These are phyloP conservation scores for Morelia viridis DNA, from an alignment of 2,797 vertebrate species.

Conservation along the genomic window DNA sequence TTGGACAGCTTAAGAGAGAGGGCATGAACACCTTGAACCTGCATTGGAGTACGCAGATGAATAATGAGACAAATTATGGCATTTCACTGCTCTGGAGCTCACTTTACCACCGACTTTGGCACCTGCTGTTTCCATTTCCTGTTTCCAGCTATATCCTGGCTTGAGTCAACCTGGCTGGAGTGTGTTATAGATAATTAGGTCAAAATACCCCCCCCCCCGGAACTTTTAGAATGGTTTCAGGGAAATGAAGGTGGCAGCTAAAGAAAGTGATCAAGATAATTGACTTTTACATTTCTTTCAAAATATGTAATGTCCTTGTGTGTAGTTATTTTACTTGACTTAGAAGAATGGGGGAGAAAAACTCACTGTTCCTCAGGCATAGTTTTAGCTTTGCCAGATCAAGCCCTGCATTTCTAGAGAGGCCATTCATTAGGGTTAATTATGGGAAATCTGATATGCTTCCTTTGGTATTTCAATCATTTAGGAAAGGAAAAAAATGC, in stretches of 20 bases:
- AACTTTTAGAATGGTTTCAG: slow-evolving; percentile 13
- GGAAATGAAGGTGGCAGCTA: background rate
- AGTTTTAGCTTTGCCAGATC: background rate
- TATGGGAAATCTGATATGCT: background rate
- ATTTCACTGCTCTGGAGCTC: background rate
- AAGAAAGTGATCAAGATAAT: slow-evolving; percentile 1
- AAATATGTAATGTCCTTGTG: background rate
- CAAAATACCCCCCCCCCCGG: background rate
- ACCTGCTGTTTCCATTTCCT: slow-evolving; percentile 29
- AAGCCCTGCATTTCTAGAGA: background rate
- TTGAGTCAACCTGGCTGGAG: background rate
- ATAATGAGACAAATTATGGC: slow-evolving; percentile 29
- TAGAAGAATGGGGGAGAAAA: fast-evolving
- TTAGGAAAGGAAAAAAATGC: background rate
- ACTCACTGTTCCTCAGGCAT: background rate
- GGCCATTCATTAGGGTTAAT: background rate
- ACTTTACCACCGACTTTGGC: slow-evolving; percentile 21
- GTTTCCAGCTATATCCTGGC: slow-evolving; percentile 3
- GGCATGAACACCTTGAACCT: slow-evolving; percentile 8
- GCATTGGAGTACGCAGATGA: slow-evolving; percentile 26
- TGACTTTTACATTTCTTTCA: slow-evolving; percentile 2
- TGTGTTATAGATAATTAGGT: slow-evolving; percentile 11
- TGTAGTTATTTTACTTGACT: background rate
- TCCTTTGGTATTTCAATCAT: background rate
- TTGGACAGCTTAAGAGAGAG: slow-evolving; percentile 31